Conservation (phyloP, 1,140 invertebrate species). For the Polypedilum vanderplanki region DNA sequence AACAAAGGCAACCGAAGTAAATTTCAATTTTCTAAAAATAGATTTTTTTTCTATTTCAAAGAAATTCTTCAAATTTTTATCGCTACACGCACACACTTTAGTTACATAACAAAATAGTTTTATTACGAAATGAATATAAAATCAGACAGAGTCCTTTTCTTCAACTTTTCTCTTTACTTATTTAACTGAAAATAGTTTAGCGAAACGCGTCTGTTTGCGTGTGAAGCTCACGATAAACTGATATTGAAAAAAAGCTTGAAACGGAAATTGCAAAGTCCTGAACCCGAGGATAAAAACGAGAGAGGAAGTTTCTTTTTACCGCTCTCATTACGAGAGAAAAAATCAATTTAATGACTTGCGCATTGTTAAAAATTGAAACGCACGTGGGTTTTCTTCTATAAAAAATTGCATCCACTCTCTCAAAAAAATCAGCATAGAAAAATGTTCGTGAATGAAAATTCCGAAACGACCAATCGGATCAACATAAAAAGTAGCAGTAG, state of each 20-base stretch:
- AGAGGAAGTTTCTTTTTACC: background rate
- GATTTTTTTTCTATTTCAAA: background rate
- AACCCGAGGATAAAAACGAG: background rate
- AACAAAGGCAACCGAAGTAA: constrained; percentile 4
- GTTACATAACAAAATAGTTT: too few relatives aligned
- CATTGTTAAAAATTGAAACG: background rate
- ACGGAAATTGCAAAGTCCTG: background rate
- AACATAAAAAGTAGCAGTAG: background rate
- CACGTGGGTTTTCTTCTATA: constrained; percentile 21
- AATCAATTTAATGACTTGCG: constrained; percentile 24
- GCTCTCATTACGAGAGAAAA: background rate
- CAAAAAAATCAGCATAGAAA: background rate
- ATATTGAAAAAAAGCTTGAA: background rate
- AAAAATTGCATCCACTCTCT: background rate
- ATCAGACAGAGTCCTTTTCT: background rate
- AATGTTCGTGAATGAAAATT: constrained; percentile 24
- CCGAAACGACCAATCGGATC: background rate
- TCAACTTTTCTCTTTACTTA: background rate
- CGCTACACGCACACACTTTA: too few relatives aligned
- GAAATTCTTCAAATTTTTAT: too few relatives aligned
- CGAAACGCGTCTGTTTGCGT: background rate
- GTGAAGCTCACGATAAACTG: background rate
- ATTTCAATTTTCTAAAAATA: background rate
- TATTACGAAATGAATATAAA: background rate
- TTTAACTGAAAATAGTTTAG: background rate